Percentiles rank a stretch among this genome's conserved stretches.
These are phyloP conservation scores for Delichon dasypus DNA, from an alignment of 2,797 vertebrate genomes.

Conservation along the genomic window DNA sequence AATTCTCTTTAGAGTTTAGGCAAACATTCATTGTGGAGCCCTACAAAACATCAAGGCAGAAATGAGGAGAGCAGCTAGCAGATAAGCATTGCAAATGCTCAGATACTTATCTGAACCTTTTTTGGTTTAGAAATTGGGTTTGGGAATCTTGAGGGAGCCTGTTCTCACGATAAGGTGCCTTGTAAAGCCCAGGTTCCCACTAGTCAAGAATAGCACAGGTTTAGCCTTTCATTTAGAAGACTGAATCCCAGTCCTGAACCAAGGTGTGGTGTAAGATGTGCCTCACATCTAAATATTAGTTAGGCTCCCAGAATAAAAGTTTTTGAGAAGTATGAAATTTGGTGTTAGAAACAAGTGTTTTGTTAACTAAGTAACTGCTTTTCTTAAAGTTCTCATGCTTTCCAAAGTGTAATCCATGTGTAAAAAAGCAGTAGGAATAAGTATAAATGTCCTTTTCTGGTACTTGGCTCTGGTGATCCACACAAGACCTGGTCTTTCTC, in stretches of 20 bases:
- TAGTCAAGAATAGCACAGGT: background rate
- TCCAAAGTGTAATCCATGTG: background rate
- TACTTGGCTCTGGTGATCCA: background rate
- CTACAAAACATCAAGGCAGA: conserved; percentile 51
- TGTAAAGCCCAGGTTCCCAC: conserved; percentile 10
- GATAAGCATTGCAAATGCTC: conserved; percentile 68
- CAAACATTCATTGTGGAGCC: background rate
- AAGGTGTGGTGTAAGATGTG: background rate
- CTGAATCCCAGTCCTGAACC: background rate
- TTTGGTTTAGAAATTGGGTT: conserved; percentile 56
- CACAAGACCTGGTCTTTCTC: background rate
- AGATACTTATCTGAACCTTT: conserved; percentile 59
- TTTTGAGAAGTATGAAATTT: background rate
- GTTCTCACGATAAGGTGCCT: conserved; percentile 49
- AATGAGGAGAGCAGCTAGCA: conserved; percentile 9
- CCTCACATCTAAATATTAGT: background rate
- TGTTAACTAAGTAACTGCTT: background rate
- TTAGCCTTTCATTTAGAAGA: background rate
- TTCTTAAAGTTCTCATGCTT: background rate
- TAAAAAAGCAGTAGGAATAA: background rate
- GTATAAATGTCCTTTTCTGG: background rate
- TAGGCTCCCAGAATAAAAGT: background rate
- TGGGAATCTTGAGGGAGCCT: conserved; percentile 41
- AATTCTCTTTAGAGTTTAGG: conserved; percentile 8
- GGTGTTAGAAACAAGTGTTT: background rate